Evolutionary conservation across 2,113 vertebrate genomes (phyloP), one percentile per base, ranked within the genome.

Genomic region (Blennius ocellaris): DNA sequence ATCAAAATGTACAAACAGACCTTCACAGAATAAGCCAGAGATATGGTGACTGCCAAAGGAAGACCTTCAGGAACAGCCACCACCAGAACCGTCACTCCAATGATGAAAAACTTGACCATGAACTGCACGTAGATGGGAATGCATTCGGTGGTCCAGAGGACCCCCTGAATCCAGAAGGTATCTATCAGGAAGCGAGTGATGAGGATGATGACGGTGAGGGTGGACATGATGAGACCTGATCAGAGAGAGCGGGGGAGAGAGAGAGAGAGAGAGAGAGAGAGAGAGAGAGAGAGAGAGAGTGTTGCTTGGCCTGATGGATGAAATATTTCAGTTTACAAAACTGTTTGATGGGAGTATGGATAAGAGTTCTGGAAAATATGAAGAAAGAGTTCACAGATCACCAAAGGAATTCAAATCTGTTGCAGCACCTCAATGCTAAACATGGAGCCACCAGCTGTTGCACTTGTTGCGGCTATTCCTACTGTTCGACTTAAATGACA

Each of bases 81-180:
- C 69, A 99, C 98, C 83, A 99, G 90, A 71, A 99, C 98, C 0
- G 98, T 99, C 63, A 99, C 97, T 58, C 98, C 98, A 66, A 99
- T 98, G 91, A 99, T 99, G 93, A 99, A 98, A 93, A 99, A 99
- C 92, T 99, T 99, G 73, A 99, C 97, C 78, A 98, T 90, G 85
- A 97, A 99, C 81, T 99, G 97, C 78, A 97, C 92, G 78, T 99
- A 99, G 91, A 99, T 93, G 1, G 98, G 96, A n/a, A 93, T 89
- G 84, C 97, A 99, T 58, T 97, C 96, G 8, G 89, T 90, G 77
- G 94, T 83, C 96, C 95, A 98, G 0, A 91, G 88, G 66, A 95
- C 92, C 39, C 95, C 94, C 88, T 98, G 96, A 81, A 99, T 87
- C 94, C 95, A 97, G 91, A 99, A 99, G 49, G 95, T 99, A 82